phyloP scores from a whole-genome alignment of 1,140 invertebrate species.

The Aradophagus sp. region DNA sequence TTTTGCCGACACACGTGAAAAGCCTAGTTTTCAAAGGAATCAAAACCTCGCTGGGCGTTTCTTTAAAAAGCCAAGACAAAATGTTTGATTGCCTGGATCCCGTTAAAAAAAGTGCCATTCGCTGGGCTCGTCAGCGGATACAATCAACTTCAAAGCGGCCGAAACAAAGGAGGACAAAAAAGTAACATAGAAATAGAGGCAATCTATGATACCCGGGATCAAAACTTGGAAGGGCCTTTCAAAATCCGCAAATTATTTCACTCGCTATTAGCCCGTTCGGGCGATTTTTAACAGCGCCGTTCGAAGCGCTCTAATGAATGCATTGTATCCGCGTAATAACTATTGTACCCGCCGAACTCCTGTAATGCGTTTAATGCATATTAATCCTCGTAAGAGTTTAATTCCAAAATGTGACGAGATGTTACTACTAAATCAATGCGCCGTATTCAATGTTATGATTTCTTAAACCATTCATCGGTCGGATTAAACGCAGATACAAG shows the following conservation, averaged over 20 bases:
- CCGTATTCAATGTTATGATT: conserved; percentile 39
- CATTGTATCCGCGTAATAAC: conserved; percentile 21
- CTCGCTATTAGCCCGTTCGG: conserved; percentile 5
- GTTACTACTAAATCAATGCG: conserved; percentile 26
- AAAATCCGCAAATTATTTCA: conserved; percentile 15
- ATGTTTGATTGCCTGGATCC: conserved; percentile 8
- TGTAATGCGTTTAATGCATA: conserved; percentile 31
- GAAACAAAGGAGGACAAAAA: conserved; percentile 1
- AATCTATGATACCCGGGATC: too few relatives aligned
- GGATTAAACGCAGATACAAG: conserved; percentile 35
- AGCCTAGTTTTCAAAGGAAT: conserved; percentile 10
- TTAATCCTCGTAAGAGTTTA: conserved; percentile 37
- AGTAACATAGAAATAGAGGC: conserved; percentile 12
- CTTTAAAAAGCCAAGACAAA: conserved; percentile 5
- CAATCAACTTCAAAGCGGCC: conserved; percentile 26
- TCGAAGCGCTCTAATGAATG: conserved; percentile 20
- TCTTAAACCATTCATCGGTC: conserved; percentile 34
- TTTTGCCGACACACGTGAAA: too few relatives aligned
- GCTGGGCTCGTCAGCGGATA: not conserved
- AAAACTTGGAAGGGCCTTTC: conserved; percentile 4
- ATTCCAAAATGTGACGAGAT: conserved; percentile 37
- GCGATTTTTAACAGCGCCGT: conserved; percentile 10
- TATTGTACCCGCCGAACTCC: conserved; percentile 24
- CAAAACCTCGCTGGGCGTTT: conserved; percentile 5
- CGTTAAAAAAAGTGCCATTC: too few relatives aligned